Evolutionary conservation across 2,797 vertebrate genomes (phyloP).

Genomic region (Novumbra hubbsi): DNA sequence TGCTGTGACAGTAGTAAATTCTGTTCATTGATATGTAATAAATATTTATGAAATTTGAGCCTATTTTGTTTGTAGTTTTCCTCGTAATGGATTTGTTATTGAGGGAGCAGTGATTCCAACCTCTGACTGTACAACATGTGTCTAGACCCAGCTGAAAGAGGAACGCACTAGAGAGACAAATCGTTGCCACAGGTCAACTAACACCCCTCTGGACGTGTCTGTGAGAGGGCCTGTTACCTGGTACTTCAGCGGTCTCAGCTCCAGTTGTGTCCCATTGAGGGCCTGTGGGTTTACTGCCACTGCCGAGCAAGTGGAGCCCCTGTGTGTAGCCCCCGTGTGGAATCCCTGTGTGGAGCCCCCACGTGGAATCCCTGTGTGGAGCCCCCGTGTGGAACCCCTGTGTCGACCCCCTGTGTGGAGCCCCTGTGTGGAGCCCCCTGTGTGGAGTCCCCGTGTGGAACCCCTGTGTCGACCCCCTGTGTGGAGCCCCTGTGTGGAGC

Average conservation of each 20-base stretch:
- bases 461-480: too few relatives aligned
- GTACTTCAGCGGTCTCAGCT: too few relatives aligned
- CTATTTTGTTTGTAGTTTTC: constrained; percentile 6
- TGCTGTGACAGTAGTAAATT: constrained; percentile 84
- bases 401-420: too few relatives aligned
- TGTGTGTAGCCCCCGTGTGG: too few relatives aligned
- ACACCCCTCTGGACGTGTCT: neutral
- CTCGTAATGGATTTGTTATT: neutral
- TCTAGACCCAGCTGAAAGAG: neutral
- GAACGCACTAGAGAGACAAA: neutral
- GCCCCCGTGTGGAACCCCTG: too few relatives aligned
- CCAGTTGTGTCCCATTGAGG: neutral
- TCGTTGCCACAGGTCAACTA: neutral
- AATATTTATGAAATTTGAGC: constrained; percentile 85
- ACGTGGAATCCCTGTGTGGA: too few relatives aligned
- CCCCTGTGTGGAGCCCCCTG: too few relatives aligned
- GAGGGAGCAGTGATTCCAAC: neutral
- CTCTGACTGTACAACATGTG: neutral
- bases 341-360: too few relatives aligned
- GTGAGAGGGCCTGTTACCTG: too few relatives aligned
- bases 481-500: too few relatives aligned
- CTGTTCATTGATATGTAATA: constrained; percentile 86
- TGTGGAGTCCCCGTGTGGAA: too few relatives aligned
- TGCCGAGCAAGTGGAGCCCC: too few relatives aligned
- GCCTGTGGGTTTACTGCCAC: neutral